These are phyloP conservation scores for Drosophila meridiana DNA, from an alignment of 2,888 invertebrate genomes.

Conservation along the genomic window DNA sequence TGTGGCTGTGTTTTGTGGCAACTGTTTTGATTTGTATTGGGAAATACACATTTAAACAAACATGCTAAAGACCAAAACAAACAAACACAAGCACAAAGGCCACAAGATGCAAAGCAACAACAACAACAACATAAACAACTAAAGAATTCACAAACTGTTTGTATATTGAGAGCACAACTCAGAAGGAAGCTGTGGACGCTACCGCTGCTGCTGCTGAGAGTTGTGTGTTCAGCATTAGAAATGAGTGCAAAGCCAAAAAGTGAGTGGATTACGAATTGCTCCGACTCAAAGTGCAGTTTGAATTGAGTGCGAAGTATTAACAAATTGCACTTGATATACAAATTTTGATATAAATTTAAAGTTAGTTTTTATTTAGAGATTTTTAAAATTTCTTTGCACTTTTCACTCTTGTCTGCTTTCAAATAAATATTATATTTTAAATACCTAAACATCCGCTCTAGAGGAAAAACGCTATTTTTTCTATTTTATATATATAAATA, in stretches of 20 bases:
- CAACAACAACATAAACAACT: conserved; percentile 15
- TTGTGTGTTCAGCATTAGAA: neutral
- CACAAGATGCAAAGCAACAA: conserved; percentile 16
- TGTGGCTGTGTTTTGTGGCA: conserved; percentile 4
- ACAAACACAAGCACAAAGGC: conserved; percentile 27
- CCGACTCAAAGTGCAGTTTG: neutral
- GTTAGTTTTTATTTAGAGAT: too few species aligned
- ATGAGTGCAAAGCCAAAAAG: conserved; percentile 1
- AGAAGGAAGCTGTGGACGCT: neutral
- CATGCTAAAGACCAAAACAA: conserved; percentile 31
- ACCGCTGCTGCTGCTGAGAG: neutral
- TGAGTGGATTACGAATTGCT: neutral
- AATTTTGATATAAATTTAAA: neutral
- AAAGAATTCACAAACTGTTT: conserved; percentile 6
- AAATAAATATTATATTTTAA: too few species aligned
- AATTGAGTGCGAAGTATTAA: neutral
- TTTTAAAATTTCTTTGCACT: too few species aligned
- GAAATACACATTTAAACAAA: conserved; percentile 48
- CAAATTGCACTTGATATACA: neutral
- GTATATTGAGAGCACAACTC: neutral
- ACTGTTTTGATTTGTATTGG: conserved; percentile 47
- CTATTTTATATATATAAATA: too few species aligned
- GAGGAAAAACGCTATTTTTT: too few species aligned
- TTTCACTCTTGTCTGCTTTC: too few species aligned
- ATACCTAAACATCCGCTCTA: too few species aligned